Conservation (phyloP, 2,888 invertebrate species). For the Terebella lapidaria region DNA sequence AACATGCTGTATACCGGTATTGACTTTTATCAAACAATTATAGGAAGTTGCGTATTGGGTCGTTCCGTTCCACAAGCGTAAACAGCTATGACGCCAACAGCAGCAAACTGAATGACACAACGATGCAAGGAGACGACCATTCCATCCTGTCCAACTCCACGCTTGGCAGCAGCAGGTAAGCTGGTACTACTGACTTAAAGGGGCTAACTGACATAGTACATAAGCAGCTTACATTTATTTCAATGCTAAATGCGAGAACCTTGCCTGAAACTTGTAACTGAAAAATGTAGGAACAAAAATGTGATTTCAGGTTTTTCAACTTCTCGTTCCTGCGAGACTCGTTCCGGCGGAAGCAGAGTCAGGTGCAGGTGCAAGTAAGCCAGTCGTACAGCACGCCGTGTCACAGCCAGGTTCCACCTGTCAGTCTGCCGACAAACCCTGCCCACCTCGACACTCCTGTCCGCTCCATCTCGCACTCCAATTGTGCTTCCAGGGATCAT, state of each 20-base stretch:
- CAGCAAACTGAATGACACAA: neutral
- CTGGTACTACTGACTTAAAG: too few species aligned
- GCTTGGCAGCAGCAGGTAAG: too few species aligned
- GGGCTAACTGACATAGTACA: too few species aligned
- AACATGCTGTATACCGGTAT: too few species aligned
- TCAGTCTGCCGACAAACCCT: neutral
- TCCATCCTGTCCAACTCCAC: constrained; percentile 2
- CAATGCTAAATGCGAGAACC: too few species aligned
- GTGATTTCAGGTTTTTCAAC: neutral
- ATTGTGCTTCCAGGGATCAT: neutral
- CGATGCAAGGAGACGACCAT: neutral
- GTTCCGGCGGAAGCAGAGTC: neutral
- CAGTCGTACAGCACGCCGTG: neutral
- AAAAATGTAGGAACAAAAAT: too few species aligned
- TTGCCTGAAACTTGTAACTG: too few species aligned
- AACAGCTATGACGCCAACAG: neutral
- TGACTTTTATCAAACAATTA: neutral
- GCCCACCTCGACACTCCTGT: neutral
- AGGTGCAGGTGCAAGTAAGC: neutral
- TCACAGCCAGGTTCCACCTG: neutral
- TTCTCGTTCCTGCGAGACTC: constrained; percentile 1
- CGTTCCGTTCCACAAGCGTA: neutral
- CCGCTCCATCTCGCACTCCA: neutral
- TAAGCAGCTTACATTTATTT: too few species aligned
- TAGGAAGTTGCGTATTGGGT: neutral